These are phyloP conservation scores for Ecliptopera silaceata DNA, from an alignment of 2,888 invertebrate genomes.

Conservation along the genomic window DNA sequence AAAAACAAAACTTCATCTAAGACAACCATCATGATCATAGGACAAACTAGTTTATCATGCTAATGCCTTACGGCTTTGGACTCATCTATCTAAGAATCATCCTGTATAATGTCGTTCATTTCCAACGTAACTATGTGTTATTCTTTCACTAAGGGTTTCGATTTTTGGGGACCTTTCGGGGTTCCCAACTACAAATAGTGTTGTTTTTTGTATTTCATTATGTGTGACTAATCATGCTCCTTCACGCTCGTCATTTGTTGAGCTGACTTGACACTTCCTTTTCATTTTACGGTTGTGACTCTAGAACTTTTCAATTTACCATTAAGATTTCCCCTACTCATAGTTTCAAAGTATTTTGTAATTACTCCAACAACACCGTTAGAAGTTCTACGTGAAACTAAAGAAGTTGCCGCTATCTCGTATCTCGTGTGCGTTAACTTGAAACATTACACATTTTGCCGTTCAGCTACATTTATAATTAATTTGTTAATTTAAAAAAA, in stretches of 20 bases:
- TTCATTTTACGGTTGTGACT: slow-evolving; percentile 18
- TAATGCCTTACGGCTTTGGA: no score
- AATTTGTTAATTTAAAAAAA: not conserved
- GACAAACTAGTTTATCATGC: no score
- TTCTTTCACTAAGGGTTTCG: not conserved
- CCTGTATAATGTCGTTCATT: not conserved
- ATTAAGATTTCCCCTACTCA: slow-evolving; percentile 45
- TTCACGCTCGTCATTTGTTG: slow-evolving; percentile 68
- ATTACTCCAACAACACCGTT: slow-evolving; percentile 49
- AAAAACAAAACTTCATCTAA: no score
- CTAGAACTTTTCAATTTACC: slow-evolving; percentile 52
- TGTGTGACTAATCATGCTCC: slow-evolving; percentile 42
- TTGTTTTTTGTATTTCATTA: slow-evolving; percentile 41
- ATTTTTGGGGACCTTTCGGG: slow-evolving; percentile 30
- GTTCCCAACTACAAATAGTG: slow-evolving; percentile 41
- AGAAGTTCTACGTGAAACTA: slow-evolving; percentile 45
- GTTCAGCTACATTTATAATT: not conserved
- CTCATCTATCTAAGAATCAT: no score
- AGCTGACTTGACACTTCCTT: slow-evolving; percentile 62
- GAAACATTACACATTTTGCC: not conserved
- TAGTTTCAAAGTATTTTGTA: slow-evolving; percentile 51
- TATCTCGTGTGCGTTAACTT: slow-evolving; percentile 41
- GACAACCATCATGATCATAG: no score
- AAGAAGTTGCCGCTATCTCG: slow-evolving; percentile 47
- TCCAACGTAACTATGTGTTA: not conserved